Percentiles rank a stretch among this genome's conserved stretches.
Evolutionary conservation across 35 echinoderm and acorn worm species (phyloP).

Genomic region (Chiridota heheva): DNA sequence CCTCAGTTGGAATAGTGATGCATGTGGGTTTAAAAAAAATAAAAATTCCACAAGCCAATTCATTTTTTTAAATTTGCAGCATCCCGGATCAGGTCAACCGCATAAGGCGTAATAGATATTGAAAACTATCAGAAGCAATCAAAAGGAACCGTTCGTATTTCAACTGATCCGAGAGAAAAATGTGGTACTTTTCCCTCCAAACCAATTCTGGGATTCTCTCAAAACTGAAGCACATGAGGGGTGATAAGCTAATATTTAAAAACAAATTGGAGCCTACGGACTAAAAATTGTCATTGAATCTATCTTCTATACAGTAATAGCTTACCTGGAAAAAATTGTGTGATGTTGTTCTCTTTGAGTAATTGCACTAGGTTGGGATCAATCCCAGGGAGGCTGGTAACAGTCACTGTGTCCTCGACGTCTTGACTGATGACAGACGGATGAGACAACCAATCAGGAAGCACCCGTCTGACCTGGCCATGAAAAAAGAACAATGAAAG

Average conservation of each 20-base stretch:
- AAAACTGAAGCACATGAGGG: no score
- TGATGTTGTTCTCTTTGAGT: slow-evolving; percentile 53
- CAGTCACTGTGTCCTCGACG: slow-evolving; percentile 22
- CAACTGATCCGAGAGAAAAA: not conserved
- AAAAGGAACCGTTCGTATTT: not conserved
- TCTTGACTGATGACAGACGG: slow-evolving; percentile 72
- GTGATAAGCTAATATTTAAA: no score
- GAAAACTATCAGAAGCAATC: not conserved
- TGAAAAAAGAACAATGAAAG: not conserved
- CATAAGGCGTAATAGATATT: no score
- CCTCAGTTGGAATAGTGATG: no score
- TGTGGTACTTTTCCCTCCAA: not conserved
- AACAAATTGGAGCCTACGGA: not conserved
- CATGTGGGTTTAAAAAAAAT: no score
- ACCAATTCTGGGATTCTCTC: not conserved
- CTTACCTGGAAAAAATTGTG: slow-evolving; percentile 80
- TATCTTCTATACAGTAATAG: not conserved
- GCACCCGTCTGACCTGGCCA: slow-evolving; percentile 57
- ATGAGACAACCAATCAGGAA: slow-evolving; percentile 82
- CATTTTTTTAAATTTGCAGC: no score
- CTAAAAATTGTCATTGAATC: not conserved
- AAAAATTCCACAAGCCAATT: no score
- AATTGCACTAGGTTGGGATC: slow-evolving; percentile 56
- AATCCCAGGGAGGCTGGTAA: slow-evolving; percentile 38
- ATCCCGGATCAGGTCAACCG: no score